Evolutionary conservation across 2,888 invertebrate species (phyloP).

Genomic region (Aphelenchoides bicaudatus): DNA sequence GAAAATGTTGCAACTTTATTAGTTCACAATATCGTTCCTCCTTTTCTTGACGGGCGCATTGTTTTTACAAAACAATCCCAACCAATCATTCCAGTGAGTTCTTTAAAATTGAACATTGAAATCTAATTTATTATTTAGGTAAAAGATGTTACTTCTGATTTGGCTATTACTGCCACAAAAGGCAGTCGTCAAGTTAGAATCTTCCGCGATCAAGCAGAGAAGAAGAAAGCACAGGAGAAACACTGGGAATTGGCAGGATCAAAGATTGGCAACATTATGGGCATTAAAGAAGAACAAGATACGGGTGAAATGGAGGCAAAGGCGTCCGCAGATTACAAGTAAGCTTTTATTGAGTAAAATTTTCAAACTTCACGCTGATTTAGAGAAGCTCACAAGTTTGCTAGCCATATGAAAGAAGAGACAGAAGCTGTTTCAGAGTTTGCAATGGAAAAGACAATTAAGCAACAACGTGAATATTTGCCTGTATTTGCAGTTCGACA

Average conservation of each 20-base stretch:
- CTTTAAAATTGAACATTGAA: conserved; percentile 29
- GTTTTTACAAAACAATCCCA: conserved; percentile 98
- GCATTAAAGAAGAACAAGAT: conserved; percentile 73
- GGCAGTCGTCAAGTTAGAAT: conserved; percentile 84
- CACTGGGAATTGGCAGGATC: conserved; percentile 98
- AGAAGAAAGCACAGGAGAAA: conserved; percentile 89
- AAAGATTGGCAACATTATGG: conserved; percentile 91
- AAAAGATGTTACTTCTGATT: conserved; percentile 87
- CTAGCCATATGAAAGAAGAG: conserved; percentile 76
- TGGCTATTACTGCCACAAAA: conserved; percentile 91
- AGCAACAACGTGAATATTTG: conserved; percentile 79
- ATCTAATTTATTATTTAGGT: conserved; percentile 34
- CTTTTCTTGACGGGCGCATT: conserved; percentile 94
- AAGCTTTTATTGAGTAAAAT: conserved; percentile 5
- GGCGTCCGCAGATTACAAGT: conserved; percentile 28
- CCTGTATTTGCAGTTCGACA: conserved; percentile 93
- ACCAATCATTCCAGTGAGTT: conserved; percentile 78
- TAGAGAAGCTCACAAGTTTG: conserved; percentile 90
- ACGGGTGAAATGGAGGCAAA: conserved; percentile 48
- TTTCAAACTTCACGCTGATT: background rate
- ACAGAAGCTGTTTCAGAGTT: conserved; percentile 71
- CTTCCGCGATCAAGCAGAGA: conserved; percentile 90
- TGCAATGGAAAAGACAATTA: conserved; percentile 74
- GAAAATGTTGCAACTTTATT: conserved; percentile 89
- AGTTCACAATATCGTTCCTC: conserved; percentile 96